Evolutionary conservation across 2,797 vertebrate genomes (phyloP).

Genomic region (Rhodeus uyekii): DNA sequence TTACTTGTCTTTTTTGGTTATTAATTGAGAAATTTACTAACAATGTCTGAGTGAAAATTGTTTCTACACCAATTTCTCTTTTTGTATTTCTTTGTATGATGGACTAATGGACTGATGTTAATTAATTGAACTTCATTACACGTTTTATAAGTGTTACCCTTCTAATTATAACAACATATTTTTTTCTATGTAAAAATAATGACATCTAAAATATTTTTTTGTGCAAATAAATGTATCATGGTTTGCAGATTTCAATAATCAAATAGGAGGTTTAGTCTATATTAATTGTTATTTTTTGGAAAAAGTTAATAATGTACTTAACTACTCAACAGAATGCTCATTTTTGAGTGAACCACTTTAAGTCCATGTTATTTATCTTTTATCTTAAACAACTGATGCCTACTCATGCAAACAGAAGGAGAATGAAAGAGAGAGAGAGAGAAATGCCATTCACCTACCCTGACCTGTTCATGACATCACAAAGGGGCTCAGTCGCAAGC

Average conservation of each 20-base stretch:
- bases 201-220: conserved; percentile 13
- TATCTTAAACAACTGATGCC: conserved; percentile 22
- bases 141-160: neutral
- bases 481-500: conserved; percentile 35
- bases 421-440: conserved; percentile 32
- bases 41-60: too few species aligned
- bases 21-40: neutral
- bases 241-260: neutral
- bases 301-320: neutral
- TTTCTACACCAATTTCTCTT: too few species aligned
- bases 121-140: neutral
- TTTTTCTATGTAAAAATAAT: conserved; percentile 41
- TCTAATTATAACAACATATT: conserved; percentile 24
- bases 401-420: conserved; percentile 39
- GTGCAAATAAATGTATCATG: neutral
- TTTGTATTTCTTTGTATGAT: too few species aligned
- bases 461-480: conserved; percentile 58
- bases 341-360: conserved; percentile 36
- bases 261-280: neutral
- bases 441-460: conserved; percentile 53
- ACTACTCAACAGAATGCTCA: neutral
- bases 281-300: neutral
- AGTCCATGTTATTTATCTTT: conserved; percentile 14
- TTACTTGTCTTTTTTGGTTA: neutral
- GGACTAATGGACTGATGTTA: neutral